phyloP scores from a whole-genome alignment of 2,797 vertebrate genomes.

The Takifugu ocellatus region DNA sequence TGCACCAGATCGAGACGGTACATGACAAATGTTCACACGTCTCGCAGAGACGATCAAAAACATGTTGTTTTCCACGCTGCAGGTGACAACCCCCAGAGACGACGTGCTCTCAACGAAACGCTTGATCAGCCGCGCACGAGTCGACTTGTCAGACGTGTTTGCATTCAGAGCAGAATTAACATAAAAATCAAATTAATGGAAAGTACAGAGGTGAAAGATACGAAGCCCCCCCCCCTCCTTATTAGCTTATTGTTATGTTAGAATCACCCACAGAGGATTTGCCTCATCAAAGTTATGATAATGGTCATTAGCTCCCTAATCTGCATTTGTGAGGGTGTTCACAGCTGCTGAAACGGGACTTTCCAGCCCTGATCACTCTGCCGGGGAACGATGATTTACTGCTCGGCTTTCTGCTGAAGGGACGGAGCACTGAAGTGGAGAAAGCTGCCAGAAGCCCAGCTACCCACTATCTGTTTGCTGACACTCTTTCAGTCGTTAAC shows the following conservation, averaged over 20 bases:
- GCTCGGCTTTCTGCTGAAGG: conserved; percentile 10
- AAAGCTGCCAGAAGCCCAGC: conserved; percentile 27
- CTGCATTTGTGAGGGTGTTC: conserved; percentile 13
- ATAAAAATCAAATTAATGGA: background rate
- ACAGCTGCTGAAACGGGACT: conserved; percentile 24
- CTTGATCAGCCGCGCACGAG: background rate
- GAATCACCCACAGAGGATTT: conserved; percentile 18
- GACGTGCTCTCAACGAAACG: conserved; percentile 6
- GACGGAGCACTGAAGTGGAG: conserved; percentile 24
- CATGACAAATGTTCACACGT: conserved; percentile 22
- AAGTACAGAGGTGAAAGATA: background rate
- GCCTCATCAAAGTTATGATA: conserved; percentile 15
- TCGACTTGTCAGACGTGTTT: background rate
- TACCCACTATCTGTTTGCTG: conserved; percentile 22
- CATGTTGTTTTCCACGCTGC: conserved; percentile 25
- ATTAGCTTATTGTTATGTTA: conserved; percentile 16
- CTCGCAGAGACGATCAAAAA: conserved; percentile 12
- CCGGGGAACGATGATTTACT: conserved; percentile 19
- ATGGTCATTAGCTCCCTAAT: conserved; percentile 30
- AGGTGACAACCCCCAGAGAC: conserved; percentile 2
- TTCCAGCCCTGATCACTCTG: conserved; percentile 15
- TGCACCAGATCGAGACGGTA: conserved; percentile 32
- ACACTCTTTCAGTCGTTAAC: conserved; percentile 38
- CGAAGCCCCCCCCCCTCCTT: background rate
- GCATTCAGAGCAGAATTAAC: background rate